Evolutionary conservation across 2,888 invertebrate genomes (phyloP), one percentile per base, ranked within the genome.

Genomic region (Drosophila setosimentum): DNA sequence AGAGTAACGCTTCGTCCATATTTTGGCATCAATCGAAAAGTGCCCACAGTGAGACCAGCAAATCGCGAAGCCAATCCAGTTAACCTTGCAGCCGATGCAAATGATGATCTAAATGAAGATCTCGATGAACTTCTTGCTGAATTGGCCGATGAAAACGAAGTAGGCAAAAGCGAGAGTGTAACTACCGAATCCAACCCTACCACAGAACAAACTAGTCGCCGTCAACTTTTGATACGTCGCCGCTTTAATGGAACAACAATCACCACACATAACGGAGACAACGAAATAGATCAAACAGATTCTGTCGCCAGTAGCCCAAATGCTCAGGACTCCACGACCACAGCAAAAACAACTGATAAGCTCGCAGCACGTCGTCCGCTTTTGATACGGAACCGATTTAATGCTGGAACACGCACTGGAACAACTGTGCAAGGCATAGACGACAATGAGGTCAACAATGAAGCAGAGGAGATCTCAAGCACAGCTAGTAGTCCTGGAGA

Each of bases 61-160:
- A 66, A 49, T 29, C 50, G n/a, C 30, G 45, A 10, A 27, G 8
- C 18, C 1, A 40, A 32, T 50, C 21, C 24, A n/a, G n/a, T 29
- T 13, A 64, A 7, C 11, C 3, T 29, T 8, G 24, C 16, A n/a
- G 4, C 16, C 27, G 4, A 21, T 35, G 8, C 50, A 30, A 45
- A 8, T 37, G 50, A 35, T 21, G 60, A 57, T 8, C 29, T 48
- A 10, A 37, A 68, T 10, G 63, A 68, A 0, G 59, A 62, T 1
- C 10, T 8, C 2, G 55, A 58, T 24, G 79, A 77, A 11, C 58
- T 81, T 16, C 49, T 73, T n/a, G 81, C 78, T 2, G 65, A 71
- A 18, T 55, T 78, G 16, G 73, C 45, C 21, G 62, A 80, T 48
- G 64, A 74, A 37, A 68, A 68, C 54, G 70, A 81, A 13, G 27